Base-by-base conservation (phyloP, 1,140 invertebrate species). In the Drosophila quadrilineata region DNA sequence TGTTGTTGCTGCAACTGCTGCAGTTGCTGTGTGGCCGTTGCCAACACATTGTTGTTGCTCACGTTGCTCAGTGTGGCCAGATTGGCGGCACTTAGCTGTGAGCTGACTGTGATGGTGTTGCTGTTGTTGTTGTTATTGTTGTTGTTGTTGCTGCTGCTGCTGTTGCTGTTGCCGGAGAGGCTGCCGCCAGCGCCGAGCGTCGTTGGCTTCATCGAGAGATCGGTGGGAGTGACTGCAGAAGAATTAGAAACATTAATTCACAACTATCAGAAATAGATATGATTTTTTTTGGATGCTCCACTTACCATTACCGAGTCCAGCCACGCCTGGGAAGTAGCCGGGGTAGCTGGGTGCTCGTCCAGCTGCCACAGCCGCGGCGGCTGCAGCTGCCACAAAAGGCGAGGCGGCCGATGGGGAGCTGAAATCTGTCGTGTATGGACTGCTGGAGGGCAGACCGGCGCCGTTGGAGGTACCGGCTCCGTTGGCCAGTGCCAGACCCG, bases 151-250 rank as follows among this genome's bases (percentile, higher is more conserved):
- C 58, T 60, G n/a, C 49, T 50, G 26, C 60, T 69, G 50, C 40
- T 77, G 63, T 65, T 88, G 67, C 50, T 67, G 65, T 49, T 74
- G 50, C 52, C 63, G 19, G 28, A 58, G 31, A 72, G 38, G 41
- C 58, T 60, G n/a, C 49, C 54, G 26, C 60, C 70, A 33, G 48
- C 46, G 22, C 33, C 17, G 6, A 77, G 64, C 40, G 69, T 45
- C 38, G 85, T 80, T 9, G 88, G 85, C 65, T 89, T 89, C 88
- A 89, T 89, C 19, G 88, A 89, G 63, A 89, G 74, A 75, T 89
- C 88, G 46, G 88, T 89, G 67, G 88, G 88, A 48, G 87, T 87
- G 21, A 82, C 88, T 89, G 53, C 2, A 58, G 29, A 3, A 31
- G n/a, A 31, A 16, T 3, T 19, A 9, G 1, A 35, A 1, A 3